phyloP scores from a whole-genome alignment of 23 tunicate genomes.

The Diplosoma virens region DNA sequence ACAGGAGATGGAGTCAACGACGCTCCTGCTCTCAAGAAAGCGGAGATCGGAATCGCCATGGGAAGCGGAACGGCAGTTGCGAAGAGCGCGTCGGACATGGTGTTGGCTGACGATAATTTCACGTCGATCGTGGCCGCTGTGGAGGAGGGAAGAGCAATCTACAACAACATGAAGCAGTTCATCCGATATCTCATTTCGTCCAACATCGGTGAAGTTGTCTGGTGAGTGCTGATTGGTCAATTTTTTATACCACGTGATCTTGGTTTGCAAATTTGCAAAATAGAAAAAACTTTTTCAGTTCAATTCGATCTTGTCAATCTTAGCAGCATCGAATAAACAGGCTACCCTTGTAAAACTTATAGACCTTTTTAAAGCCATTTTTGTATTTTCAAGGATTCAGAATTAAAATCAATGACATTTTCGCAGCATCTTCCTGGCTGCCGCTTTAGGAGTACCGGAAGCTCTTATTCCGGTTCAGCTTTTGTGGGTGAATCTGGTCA shows the following conservation, averaged over 20 bases:
- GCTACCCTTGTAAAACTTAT: too few relatives aligned
- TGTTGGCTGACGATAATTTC: constrained; percentile 98
- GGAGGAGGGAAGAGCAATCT: constrained; percentile 99
- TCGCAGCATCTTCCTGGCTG: constrained; percentile 94
- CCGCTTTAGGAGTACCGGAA: constrained; percentile 99
- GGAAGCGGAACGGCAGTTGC: constrained; percentile 99
- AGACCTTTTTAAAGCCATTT: too few relatives aligned
- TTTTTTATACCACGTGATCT: too few relatives aligned
- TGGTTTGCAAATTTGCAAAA: too few relatives aligned
- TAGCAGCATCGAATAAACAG: too few relatives aligned
- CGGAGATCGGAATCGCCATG: constrained; percentile 99
- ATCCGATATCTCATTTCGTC: constrained; percentile 98
- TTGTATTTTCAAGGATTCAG: too few relatives aligned
- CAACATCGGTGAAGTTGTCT: constrained; percentile 99
- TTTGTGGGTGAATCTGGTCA: constrained; percentile 98
- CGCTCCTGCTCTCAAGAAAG: constrained; percentile 99
- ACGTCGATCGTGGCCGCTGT: constrained; percentile 99
- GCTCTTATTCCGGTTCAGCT: constrained; percentile 99
- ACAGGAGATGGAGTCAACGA: constrained; percentile 99
- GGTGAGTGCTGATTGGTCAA: too few relatives aligned
- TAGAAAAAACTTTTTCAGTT: too few relatives aligned
- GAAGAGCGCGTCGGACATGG: constrained; percentile 99
- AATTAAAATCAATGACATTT: too few relatives aligned
- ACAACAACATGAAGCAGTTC: constrained; percentile 99
- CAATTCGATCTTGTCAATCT: too few relatives aligned